A percentile compares a stretch with the other conserved stretches of the same genome.
phyloP scores from a whole-genome alignment of 2,113 vertebrate genomes.

The Rostratula benghalensis region DNA sequence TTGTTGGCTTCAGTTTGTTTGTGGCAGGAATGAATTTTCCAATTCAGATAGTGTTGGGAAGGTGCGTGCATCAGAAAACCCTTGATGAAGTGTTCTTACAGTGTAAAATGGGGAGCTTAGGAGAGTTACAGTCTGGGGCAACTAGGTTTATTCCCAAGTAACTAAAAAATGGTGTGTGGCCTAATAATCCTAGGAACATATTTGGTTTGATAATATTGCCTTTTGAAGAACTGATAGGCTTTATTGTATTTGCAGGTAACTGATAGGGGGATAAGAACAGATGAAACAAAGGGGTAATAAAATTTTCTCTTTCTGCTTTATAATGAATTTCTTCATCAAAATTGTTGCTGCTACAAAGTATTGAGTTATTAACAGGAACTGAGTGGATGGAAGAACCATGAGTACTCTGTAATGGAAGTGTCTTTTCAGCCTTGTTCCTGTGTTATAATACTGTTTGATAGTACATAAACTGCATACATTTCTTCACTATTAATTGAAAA shows the following conservation, averaged over 20 bases:
- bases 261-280: not conserved
- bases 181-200: not conserved
- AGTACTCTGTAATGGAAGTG: not conserved
- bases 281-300: not conserved
- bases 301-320: not conserved
- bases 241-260: not conserved
- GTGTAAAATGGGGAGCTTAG: not conserved
- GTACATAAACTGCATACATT: not conserved
- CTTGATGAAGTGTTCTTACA: not conserved
- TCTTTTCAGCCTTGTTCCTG: not conserved
- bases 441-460: not conserved
- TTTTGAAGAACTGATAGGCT: not conserved
- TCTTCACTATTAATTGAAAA: not conserved
- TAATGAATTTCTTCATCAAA: not conserved
- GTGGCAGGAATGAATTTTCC: not conserved
- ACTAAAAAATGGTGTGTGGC: not conserved
- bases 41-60: not conserved
- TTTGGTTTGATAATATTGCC: not conserved
- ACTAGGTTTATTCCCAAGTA: not conserved
- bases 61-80: not conserved
- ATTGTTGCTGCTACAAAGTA: not conserved
- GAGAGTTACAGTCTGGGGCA: not conserved
- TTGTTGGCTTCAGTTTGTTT: not conserved
- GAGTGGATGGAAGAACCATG: not conserved
- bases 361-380: not conserved